Evolutionary conservation across 2,888 invertebrate genomes (phyloP), one percentile per base, ranked within the genome.

Genomic region (Sphaeridia pumilis): DNA sequence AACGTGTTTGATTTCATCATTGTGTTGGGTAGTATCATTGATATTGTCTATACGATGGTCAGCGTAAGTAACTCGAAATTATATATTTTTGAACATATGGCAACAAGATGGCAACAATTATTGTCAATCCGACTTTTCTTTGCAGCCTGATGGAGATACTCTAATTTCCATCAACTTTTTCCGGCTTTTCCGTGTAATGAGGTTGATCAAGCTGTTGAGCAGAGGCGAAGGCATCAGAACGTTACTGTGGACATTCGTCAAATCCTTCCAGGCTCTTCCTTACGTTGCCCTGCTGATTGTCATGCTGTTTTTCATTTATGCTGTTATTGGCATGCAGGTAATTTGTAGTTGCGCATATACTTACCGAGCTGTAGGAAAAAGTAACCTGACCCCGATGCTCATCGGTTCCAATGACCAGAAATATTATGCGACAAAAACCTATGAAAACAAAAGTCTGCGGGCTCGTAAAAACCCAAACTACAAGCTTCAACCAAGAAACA

Each of bases 281-380:
- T 98, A 99, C 72, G 98, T 98, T 64, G 97, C 95, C 2, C 78
- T 97, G 58, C 80, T 99, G 49, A 99, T 99, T 67, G 87, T 97
- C 49, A 88, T 98, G 87, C 77, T 99, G 61, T 98, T 98, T 76
- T 99, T 99, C 76, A 97, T 98, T 70, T 98, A 98, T 71, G 98
- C 98, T 62, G 97, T 99, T 17, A 95, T 98, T 69, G 98, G 98
- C 64, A 99, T 98, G 98, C 95, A 97, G 82, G 93, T 90, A n/a
- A n/a, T n/a, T n/a, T n/a, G n/a, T n/a, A n/a, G n/a, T n/a, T n/a
- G n/a, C n/a, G n/a, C n/a, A n/a, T n/a, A n/a, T n/a, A n/a, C n/a
- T n/a, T n/a, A n/a, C n/a, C n/a, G n/a, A n/a, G n/a, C n/a, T n/a
- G n/a, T n/a, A n/a, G n/a, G n/a, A n/a, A n/a, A n/a, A n/a, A n/a